Evolutionary conservation across 2,888 invertebrate species (phyloP).

Genomic region (Drosophila fungiperda): DNA sequence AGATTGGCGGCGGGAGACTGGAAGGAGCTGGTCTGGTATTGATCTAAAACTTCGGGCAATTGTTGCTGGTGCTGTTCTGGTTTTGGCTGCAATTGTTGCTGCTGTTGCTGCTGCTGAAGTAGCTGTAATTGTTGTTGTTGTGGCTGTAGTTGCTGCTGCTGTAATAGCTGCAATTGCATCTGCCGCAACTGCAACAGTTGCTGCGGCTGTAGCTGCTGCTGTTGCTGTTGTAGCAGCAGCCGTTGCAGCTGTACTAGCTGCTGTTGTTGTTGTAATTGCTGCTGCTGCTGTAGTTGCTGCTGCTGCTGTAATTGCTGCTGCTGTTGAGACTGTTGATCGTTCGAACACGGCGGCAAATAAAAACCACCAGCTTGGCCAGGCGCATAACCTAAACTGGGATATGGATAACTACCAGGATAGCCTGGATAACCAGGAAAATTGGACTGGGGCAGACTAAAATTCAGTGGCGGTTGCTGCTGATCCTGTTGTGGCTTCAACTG

Average conservation of each 20-base stretch:
- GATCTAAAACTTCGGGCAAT: slow-evolving; percentile 62
- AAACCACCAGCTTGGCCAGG: slow-evolving; percentile 11
- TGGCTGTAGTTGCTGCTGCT: slow-evolving; percentile 27
- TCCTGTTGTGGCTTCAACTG: slow-evolving; percentile 9
- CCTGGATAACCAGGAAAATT: slow-evolving; percentile 18
- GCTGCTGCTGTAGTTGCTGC: slow-evolving; percentile 2
- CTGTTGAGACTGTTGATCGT: slow-evolving; percentile 30
- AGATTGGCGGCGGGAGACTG: slow-evolving; percentile 53
- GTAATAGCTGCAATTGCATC: slow-evolving; percentile 18
- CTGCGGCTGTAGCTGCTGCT: slow-evolving; percentile 33
- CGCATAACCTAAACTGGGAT: slow-evolving; percentile 18
- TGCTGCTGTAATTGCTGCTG: slow-evolving; percentile 15
- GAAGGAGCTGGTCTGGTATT: slow-evolving; percentile 65
- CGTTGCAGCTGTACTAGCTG: slow-evolving; percentile 31
- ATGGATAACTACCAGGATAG: slow-evolving; percentile 23
- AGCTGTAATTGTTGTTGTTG: slow-evolving; percentile 20
- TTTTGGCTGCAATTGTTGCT: slow-evolving; percentile 32
- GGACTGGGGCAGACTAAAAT: slow-evolving; percentile 15
- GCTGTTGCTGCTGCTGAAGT: slow-evolving; percentile 18
- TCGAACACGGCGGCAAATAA: slow-evolving; percentile 43
- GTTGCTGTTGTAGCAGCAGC: slow-evolving; percentile 21
- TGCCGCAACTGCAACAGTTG: slow-evolving; percentile 22
- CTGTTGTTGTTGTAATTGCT: slow-evolving; percentile 18
- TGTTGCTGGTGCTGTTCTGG: slow-evolving; percentile 36
- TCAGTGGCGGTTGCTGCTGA: slow-evolving; percentile 23